Percentiles rank a stretch among this genome's conserved stretches.
These are phyloP conservation scores for Oreonectes daqikongensis DNA, from an alignment of 2,797 vertebrate species.

Conservation along the genomic window DNA sequence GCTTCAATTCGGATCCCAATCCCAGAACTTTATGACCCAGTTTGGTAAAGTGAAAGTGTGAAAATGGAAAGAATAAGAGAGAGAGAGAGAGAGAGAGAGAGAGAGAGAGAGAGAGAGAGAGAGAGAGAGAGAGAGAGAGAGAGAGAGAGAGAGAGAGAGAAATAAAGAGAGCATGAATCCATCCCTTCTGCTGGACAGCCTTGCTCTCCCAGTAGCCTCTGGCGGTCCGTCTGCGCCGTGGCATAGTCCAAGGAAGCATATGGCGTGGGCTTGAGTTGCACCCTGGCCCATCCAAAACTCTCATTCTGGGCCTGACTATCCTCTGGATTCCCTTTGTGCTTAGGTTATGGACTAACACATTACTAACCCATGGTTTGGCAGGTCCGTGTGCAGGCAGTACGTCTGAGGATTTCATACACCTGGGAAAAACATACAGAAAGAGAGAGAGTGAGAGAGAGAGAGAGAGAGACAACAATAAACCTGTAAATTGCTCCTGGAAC, in stretches of 20 bases:
- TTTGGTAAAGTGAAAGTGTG: constrained; percentile 28
- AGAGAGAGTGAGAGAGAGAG: constrained; percentile 42
- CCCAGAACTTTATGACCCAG: constrained; percentile 51
- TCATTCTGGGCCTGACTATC: constrained; percentile 33
- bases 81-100: too few relatives aligned
- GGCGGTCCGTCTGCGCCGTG: constrained; percentile 68
- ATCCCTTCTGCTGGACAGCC: constrained; percentile 56
- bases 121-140: constrained; percentile 11
- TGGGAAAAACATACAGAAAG: constrained; percentile 60
- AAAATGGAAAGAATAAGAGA: constrained; percentile 13
- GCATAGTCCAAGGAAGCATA: constrained; percentile 73
- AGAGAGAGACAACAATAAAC: constrained; percentile 49
- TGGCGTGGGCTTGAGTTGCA: constrained; percentile 55
- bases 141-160: constrained; percentile 8
- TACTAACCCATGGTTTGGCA: constrained; percentile 70
- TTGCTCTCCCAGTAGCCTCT: constrained; percentile 44
- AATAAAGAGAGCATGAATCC: constrained; percentile 45
- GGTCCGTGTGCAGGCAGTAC: constrained; percentile 85
- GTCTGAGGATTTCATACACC: constrained; percentile 96
- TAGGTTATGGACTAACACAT: constrained; percentile 43
- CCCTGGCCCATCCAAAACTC: constrained; percentile 20
- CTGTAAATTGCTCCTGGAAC: constrained; percentile 50
- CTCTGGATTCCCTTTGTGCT: constrained; percentile 51
- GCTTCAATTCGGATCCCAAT: constrained; percentile 51
- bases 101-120: constrained; percentile 15